Evolutionary conservation across 2,797 vertebrate genomes (phyloP).

Genomic region (Acipenser ruthenus): DNA sequence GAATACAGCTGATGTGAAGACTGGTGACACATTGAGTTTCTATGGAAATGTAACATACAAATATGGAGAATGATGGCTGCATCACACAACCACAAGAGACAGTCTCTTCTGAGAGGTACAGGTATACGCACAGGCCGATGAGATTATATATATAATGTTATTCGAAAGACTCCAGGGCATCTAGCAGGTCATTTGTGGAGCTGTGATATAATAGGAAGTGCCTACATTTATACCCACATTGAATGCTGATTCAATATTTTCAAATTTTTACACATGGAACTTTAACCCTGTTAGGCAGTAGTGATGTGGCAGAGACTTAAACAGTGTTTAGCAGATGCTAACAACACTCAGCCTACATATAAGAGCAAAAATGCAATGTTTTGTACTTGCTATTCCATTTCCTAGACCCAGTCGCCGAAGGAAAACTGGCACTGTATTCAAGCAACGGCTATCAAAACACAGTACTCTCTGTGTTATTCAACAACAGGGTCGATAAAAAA

Average conservation of each 20-base stretch:
- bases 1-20: slow-evolving; percentile 9
- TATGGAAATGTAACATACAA: slow-evolving; percentile 2
- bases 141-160: not conserved
- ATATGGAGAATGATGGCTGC: not conserved
- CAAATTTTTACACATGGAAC: not conserved
- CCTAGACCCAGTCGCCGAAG: not conserved
- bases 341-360: not conserved
- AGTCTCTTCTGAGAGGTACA: not conserved
- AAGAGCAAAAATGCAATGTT: not conserved
- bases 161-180: not conserved
- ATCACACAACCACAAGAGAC: not conserved
- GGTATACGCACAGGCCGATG: not conserved
- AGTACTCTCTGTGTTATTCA: no score
- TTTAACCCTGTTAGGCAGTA: not conserved
- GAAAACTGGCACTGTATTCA: not conserved
- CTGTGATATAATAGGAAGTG: not conserved
- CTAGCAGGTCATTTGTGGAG: not conserved
- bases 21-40: not conserved
- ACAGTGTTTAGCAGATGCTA: not conserved
- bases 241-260: not conserved
- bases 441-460: not conserved
- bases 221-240: slow-evolving; percentile 1
- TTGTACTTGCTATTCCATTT: not conserved
- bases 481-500: no score
- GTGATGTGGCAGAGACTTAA: not conserved